Base-by-base conservation (phyloP, 2,113 vertebrate species). In the Elephantulus edwardii region DNA sequence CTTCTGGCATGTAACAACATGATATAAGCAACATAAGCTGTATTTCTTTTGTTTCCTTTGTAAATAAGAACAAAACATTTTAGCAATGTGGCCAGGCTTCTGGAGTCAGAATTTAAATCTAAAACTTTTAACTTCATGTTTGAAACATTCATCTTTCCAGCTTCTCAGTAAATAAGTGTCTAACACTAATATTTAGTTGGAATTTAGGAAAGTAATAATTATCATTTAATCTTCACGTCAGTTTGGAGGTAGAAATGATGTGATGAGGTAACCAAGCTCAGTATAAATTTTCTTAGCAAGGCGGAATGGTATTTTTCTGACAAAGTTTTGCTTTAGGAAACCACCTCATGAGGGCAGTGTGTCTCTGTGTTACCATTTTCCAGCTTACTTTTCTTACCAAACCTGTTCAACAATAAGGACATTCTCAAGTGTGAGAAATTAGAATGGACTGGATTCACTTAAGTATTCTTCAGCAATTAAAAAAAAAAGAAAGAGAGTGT, bases 261-360 rank as follows among this genome's bases (percentile, higher is more conserved):
- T 5, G 30, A n/a, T 0, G 10, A 76, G 28, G 35, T n/a, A n/a
- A n/a, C 5, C 26, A 19, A 9, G 60, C 17, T 5, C 26, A 62
- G 54, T 46, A 28, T 4, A 22, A 33, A 11, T 6, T 38, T 13
- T 28, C 50, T 3, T 1, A 9, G 9, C 6, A 35, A 14, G n/a
- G 64, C 54, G 14, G 12, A 33, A 7, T 44, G 30, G 9, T 17
- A 44, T 22, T 80, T 30, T 30, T 58, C 38, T 28, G 30, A 30
- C 14, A 16, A 10, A 16, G 9, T 19, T 44, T 33, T 1, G 1
- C 13, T 46, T 33, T 20, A 22, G n/a, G 1, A 7, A 40, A 2
- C 6, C 0, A 33, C 95, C 96, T 72, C 96, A 3, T 1, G 97
- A 66, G 96, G 97, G 97, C 97, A 96, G 86, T 96, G 26, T 94